Evolutionary conservation across 2,797 vertebrate genomes (phyloP).

Genomic region (Holocentrus rufus): DNA sequence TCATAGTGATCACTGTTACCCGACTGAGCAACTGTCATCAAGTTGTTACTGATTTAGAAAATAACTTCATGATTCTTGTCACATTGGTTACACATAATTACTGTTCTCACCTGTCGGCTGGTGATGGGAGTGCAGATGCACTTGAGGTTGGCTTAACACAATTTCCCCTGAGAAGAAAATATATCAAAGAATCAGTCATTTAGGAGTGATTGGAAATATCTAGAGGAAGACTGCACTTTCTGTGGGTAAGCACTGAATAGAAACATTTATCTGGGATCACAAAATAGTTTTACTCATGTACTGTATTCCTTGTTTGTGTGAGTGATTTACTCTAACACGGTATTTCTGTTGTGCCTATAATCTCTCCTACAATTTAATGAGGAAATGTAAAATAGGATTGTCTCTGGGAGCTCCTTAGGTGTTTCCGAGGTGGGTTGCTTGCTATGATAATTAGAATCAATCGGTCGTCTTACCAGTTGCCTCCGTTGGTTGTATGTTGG

Average conservation of each 20-base stretch:
- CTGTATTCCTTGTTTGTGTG: neutral
- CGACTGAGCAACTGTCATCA: no score
- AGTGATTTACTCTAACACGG: neutral
- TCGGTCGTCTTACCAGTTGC: conserved; percentile 29
- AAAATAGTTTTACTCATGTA: neutral
- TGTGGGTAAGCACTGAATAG: neutral
- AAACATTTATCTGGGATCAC: neutral
- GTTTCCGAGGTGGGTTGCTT: neutral
- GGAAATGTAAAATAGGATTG: neutral
- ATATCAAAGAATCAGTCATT: neutral
- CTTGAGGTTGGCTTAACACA: neutral
- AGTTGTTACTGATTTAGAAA: no score
- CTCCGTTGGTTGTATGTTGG: neutral
- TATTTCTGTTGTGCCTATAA: neutral
- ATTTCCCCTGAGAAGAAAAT: conserved; percentile 42
- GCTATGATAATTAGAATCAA: neutral
- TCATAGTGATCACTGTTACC: no score
- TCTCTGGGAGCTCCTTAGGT: neutral
- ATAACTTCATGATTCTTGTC: neutral
- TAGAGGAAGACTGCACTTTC: neutral
- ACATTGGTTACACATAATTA: neutral
- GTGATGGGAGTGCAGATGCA: neutral
- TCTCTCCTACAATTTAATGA: neutral
- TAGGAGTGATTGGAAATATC: neutral
- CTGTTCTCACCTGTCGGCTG: conserved; percentile 46